Evolutionary conservation across 2,888 invertebrate genomes (phyloP).

Genomic region (Tridacna crocea): DNA sequence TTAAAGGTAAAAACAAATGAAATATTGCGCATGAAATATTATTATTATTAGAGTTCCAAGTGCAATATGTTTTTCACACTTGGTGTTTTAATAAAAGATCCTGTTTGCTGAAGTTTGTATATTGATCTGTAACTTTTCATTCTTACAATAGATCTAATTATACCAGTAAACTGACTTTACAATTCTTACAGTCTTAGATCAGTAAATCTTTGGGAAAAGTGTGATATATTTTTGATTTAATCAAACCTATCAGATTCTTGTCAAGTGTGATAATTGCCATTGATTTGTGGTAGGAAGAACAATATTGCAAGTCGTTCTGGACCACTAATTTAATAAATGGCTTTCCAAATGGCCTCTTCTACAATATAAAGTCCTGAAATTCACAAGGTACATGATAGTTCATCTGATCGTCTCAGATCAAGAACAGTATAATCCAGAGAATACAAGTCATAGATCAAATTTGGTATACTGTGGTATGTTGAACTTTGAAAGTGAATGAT

Average conservation of each 20-base stretch:
- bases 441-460: no score
- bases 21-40: no score
- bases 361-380: background rate
- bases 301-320: constrained; percentile 1
- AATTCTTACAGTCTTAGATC: background rate
- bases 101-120: background rate
- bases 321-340: constrained; percentile 15
- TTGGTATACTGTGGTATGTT: no score
- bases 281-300: constrained; percentile 16
- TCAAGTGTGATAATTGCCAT: constrained; percentile 24
- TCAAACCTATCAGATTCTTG: constrained; percentile 21
- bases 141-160: constrained; percentile 13
- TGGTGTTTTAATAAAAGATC: background rate
- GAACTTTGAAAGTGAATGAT: no score
- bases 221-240: background rate
- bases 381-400: background rate
- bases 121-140: background rate
- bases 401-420: no score
- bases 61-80: no score
- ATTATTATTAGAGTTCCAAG: no score
- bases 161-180: constrained; percentile 15
- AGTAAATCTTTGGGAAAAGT: background rate
- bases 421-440: no score
- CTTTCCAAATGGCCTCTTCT: constrained; percentile 9
- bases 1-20: no score